Evolutionary conservation across 2,888 invertebrate genomes (phyloP).

Genomic region (Ectemnius cavifrons): DNA sequence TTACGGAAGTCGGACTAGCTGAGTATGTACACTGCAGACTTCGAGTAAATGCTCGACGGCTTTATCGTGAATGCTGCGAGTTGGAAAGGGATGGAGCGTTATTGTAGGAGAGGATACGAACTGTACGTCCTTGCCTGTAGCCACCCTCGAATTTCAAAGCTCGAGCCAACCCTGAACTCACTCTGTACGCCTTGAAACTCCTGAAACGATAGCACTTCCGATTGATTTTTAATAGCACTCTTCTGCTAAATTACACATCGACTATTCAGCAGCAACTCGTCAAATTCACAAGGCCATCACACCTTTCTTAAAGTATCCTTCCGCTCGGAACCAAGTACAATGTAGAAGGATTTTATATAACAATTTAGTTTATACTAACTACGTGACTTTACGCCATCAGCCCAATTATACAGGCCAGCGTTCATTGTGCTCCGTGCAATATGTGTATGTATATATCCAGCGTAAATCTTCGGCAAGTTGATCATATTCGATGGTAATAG

Average conservation of each 20-base stretch:
- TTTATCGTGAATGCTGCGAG: slow-evolving; percentile 58
- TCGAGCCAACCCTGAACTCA: slow-evolving; percentile 4
- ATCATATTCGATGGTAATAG: too few species aligned
- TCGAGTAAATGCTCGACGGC: slow-evolving; percentile 58
- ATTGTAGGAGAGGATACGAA: slow-evolving; percentile 54
- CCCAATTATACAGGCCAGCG: too few species aligned
- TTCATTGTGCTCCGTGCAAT: not conserved
- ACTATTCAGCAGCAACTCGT: slow-evolving; percentile 25
- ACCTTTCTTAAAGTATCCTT: slow-evolving; percentile 5
- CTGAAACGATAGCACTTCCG: slow-evolving; percentile 37
- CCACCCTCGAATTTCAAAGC: slow-evolving; percentile 8
- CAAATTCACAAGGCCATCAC: slow-evolving; percentile 27
- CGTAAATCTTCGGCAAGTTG: too few species aligned
- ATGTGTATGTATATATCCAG: slow-evolving; percentile 7
- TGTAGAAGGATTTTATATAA: not conserved
- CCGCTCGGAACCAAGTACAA: too few species aligned
- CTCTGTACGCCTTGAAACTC: slow-evolving; percentile 35
- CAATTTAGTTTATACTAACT: too few species aligned
- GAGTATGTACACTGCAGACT: slow-evolving; percentile 52
- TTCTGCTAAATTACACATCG: slow-evolving; percentile 38
- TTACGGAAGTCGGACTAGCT: slow-evolving; percentile 60
- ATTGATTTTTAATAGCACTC: slow-evolving; percentile 53
- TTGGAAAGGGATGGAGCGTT: slow-evolving; percentile 44
- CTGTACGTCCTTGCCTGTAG: slow-evolving; percentile 6
- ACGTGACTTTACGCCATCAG: too few species aligned